Evolutionary conservation across 2,113 vertebrate genomes (phyloP), one percentile per base, ranked within the genome.

Genomic region (Eptatretus burgeri): DNA sequence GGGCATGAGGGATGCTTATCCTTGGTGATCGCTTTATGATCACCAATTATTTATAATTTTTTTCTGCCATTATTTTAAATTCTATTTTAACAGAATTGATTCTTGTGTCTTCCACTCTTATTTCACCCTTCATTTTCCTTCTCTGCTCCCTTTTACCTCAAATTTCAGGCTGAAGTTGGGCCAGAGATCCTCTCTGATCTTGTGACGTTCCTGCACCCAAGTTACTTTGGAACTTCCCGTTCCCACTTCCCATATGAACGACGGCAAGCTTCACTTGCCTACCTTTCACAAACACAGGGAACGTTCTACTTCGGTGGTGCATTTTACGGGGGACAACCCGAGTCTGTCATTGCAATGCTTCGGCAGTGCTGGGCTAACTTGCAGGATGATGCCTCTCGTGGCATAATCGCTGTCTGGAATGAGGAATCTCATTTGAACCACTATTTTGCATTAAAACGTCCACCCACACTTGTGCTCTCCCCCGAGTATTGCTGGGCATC

Each of bases 341-440:
- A 64, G 17, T 69, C 62, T 1, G 72, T 82, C n/a, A n/a, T n/a
- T n/a, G n/a, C n/a, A n/a, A n/a, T n/a, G n/a, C n/a, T n/a, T n/a
- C n/a, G n/a, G n/a, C n/a, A n/a, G n/a, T n/a, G n/a, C n/a, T n/a
- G n/a, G n/a, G n/a, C n/a, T n/a, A n/a, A n/a, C n/a, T n/a, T n/a
- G n/a, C n/a, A n/a, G n/a, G n/a, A n/a, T n/a, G n/a, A n/a, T n/a
- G n/a, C n/a, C n/a, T n/a, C 13, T 52, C 74, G 73, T 1, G 67
- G 73, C 1, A 64, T 82, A 62, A 78, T 81, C 72, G 81, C 78
- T 2, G 63, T 69, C 63, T 82, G 81, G 80, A 79, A 81, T 1
- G 79, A 82, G 2, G 77, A 82, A 70, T 81, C 79, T 64, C 79
- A 82, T 64, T 75, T 82, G 41, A 81, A 79, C 69, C 80, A 75